Evolutionary conservation across 2,113 vertebrate genomes (phyloP), one percentile per base, ranked within the genome.

Genomic region (Shinisaurus crocodilurus): DNA sequence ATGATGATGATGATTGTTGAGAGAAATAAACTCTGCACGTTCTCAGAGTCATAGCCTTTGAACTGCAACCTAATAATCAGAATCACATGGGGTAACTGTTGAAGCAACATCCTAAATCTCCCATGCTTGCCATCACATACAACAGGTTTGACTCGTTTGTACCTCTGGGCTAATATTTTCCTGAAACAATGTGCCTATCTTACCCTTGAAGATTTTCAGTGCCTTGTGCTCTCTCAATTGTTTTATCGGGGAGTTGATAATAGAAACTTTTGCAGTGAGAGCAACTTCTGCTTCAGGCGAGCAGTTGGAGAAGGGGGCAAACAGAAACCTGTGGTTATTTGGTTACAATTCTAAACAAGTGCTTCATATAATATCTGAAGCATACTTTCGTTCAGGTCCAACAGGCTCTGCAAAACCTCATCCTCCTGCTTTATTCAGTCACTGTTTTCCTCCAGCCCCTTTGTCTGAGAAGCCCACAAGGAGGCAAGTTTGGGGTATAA

Each of bases 361-460:
- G 93, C 87, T 94, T 96, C 87, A 90, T 88, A 90, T 93, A 94
- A 88, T 90, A 92, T 90, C 82, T 83, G 82, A 97, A 96, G 88
- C 90, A 86, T 67, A 92, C 86, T 94, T 92, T 90, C 87, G 54
- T 90, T 96, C 69, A n/a, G 48, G 86, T 95, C 93, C 89, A 91
- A 89, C 84, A 95, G 87, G 95, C 85, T 94, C 86, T 65, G 91
- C 90, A 92, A 94, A 96, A 96, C 96, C 60, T 63, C 93, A 97
- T 88, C 94, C 93, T 95, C 94, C 95, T 89, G 93, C 94, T 96
- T 94, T 95, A 95, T 96, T 97, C 94, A 96, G 96, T 97, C 96
- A 94, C 91, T 95, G 27, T 96, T 96, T 95, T 90, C 95, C 48
- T 87, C 85, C n/a, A 32, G 88, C 82, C 88, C 63, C 92, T 94